Percentiles rank a stretch among this genome's conserved stretches.
These are phyloP conservation scores for Therioaphis trifolii DNA, from an alignment of 2,888 invertebrate species.

Conservation along the genomic window DNA sequence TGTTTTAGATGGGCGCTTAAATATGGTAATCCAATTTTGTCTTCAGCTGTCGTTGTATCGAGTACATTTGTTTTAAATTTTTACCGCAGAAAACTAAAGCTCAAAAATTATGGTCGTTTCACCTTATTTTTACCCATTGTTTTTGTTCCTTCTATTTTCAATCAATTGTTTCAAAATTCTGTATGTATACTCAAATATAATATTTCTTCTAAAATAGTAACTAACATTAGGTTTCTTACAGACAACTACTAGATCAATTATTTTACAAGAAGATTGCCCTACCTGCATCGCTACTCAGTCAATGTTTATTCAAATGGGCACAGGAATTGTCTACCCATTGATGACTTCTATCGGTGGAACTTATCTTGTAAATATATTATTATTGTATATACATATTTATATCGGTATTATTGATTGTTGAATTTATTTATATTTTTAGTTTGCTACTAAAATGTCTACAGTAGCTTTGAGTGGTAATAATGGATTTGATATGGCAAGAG, in stretches of 20 bases:
- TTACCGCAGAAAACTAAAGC: slow-evolving; percentile 74
- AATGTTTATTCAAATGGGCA: slow-evolving; percentile 64
- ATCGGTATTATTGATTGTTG: background rate
- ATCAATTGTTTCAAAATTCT: slow-evolving; percentile 37
- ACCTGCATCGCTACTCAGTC: slow-evolving; percentile 54
- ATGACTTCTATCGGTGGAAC: slow-evolving; percentile 41
- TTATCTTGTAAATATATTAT: slow-evolving; percentile 49
- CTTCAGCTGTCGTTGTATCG: background rate
- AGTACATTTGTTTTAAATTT: slow-evolving; percentile 72
- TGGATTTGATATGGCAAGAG: background rate
- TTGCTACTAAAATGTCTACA: slow-evolving; percentile 41
- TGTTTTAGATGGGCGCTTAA: slow-evolving; percentile 48
- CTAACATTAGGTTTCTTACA: background rate
- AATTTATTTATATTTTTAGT: slow-evolving; percentile 19
- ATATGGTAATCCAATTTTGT: slow-evolving; percentile 42
- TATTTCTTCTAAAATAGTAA: no score
- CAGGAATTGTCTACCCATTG: slow-evolving; percentile 54
- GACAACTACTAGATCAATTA: slow-evolving; percentile 47
- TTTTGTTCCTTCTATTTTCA: slow-evolving; percentile 73
- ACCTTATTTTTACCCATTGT: slow-evolving; percentile 75
- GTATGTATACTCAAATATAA: slow-evolving; percentile 15
- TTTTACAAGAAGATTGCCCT: slow-evolving; percentile 58
- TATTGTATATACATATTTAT: background rate
- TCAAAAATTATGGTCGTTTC: slow-evolving; percentile 73
- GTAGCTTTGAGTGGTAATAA: background rate